Evolutionary conservation across 2,888 invertebrate genomes (phyloP).

Genomic region (Sinotaia quadrata): DNA sequence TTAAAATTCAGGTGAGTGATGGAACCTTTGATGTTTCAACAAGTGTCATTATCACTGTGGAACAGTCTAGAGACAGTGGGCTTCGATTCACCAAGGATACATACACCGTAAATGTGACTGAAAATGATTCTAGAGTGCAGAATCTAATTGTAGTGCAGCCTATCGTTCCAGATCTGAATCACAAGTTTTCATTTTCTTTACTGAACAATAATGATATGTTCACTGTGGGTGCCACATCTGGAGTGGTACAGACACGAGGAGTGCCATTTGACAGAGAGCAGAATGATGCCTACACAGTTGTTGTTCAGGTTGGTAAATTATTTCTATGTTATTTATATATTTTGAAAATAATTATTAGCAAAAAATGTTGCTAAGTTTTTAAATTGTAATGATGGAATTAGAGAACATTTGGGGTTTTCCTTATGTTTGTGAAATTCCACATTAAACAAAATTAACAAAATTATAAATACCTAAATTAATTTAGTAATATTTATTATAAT

Average conservation of each 20-base stretch:
- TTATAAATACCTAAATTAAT: no score
- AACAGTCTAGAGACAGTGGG: conserved; percentile 79
- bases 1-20: conserved; percentile 89
- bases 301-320: conserved; percentile 79
- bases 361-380: no score
- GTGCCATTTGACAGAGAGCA: conserved; percentile 87
- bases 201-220: conserved; percentile 91
- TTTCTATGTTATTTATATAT: background rate
- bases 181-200: conserved; percentile 88
- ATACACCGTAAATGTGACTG: conserved; percentile 86
- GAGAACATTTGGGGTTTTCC: no score
- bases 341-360: background rate
- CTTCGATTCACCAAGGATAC: conserved; percentile 85
- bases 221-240: conserved; percentile 89
- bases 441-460: no score
- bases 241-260: conserved; percentile 89
- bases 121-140: conserved; percentile 87
- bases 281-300: conserved; percentile 85
- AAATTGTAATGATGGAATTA: no score
- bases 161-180: conserved; percentile 85
- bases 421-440: no score
- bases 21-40: conserved; percentile 85
- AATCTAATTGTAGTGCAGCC: conserved; percentile 89
- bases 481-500: no score
- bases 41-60: conserved; percentile 80